Conservation (phyloP, 2,888 invertebrate genomes). For the Phragmatobia fuliginosa region DNA sequence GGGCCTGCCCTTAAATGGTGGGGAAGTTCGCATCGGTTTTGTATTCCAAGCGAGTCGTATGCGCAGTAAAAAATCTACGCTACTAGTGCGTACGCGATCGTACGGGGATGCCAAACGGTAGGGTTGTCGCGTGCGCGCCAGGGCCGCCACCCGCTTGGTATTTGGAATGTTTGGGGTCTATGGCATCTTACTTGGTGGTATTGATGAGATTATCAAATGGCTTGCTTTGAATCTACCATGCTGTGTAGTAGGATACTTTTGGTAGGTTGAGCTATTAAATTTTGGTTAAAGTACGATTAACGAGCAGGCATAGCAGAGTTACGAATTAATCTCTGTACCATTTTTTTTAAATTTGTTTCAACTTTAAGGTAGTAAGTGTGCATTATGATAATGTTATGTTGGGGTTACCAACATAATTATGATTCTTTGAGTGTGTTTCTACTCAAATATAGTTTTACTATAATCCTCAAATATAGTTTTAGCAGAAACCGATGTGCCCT, state of each 20-base stretch:
- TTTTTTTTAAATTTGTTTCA: too few species aligned
- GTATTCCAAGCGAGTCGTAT: slow-evolving; percentile 70
- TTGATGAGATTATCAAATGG: background rate
- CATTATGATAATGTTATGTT: background rate
- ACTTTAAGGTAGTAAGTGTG: too few species aligned
- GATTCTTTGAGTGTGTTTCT: too few species aligned
- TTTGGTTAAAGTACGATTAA: background rate
- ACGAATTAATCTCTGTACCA: too few species aligned
- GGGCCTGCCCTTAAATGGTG: slow-evolving; percentile 77
- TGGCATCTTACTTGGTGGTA: background rate
- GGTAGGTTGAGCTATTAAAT: too few species aligned
- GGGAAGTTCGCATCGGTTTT: slow-evolving; percentile 75
- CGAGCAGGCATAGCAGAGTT: too few species aligned
- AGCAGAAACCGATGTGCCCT: background rate
- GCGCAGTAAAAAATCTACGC: slow-evolving; percentile 79
- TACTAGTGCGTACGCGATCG: slow-evolving; percentile 77
- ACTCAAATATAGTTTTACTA: too few species aligned
- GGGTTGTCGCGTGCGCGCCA: slow-evolving; percentile 53
- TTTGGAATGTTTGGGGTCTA: slow-evolving; percentile 4
- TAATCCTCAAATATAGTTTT: background rate
- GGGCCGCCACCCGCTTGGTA: slow-evolving; percentile 37
- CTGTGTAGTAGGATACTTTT: too few species aligned
- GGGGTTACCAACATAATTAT: background rate
- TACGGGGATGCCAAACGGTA: slow-evolving; percentile 68
- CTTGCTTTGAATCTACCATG: background rate